Evolutionary conservation across 2,888 invertebrate species (phyloP), one percentile per base, ranked within the genome.

Genomic region (Empis livida): DNA sequence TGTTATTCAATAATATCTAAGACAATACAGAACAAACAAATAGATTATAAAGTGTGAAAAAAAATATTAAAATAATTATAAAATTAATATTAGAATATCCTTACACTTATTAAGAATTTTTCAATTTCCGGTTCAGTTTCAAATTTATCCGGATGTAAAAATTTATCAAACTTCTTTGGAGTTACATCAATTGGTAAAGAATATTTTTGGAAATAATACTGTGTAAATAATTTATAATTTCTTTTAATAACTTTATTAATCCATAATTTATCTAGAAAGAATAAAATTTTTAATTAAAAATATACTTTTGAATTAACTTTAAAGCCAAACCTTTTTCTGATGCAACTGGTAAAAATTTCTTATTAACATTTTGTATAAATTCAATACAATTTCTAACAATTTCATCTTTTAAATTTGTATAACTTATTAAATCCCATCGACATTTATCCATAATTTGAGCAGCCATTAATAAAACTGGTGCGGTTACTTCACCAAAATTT

Each of bases 121-220:
- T 60, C 57, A 15, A 57, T 56, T 47, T 59, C 59, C 1, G 56
- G 53, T 46, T 56, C 54, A 44, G 56, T 57, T 37, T 56, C 52
- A 30, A 57, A 56, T 51, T 55, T 57, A 1, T 56, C 44, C 1
- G 57, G 55, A 45, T 59, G 59, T 13, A 64, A 50, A 49, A 60
- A 64, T 30, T 57, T 54, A 49, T 63, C 62, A 45, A 64, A 63
- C 17, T 54, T 56, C 16, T 57, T 57, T 0, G 57, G 52, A 42
- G 49, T 48, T 43, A 60, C 57, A 38, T 57, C 55, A 3, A 56
- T 51, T 11, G 49, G 45, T 27, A 59, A 43, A 1, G 59, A 55
- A 43, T 58, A 59, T 47, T 58, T 61, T 56, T 64, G 63, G 40
- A 63, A 64, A 46, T 64, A 64, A 52, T 60, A 64, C 48, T 57